These are phyloP conservation scores for Microctonus brassicae DNA, from an alignment of 2,888 invertebrate species.

Conservation along the genomic window DNA sequence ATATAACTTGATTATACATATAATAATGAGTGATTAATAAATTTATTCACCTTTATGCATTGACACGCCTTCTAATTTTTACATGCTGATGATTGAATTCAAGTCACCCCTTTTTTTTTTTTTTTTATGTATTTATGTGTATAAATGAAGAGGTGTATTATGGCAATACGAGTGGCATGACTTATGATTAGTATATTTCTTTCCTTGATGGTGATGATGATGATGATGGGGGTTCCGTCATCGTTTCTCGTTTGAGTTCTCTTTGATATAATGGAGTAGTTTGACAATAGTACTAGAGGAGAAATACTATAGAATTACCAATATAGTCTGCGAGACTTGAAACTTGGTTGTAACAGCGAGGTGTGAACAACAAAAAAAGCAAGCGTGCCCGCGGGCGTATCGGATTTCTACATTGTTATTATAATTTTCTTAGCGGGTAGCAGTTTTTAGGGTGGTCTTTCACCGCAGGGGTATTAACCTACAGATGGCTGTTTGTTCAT, in stretches of 20 bases:
- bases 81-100: not conserved
- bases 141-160: not conserved
- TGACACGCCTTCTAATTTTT: not conserved
- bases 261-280: slow-evolving; percentile 27
- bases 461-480: slow-evolving; percentile 67
- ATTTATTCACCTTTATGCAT: not conserved
- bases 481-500: slow-evolving; percentile 69
- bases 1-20: not conserved
- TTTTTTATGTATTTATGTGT: not conserved
- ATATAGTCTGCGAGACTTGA: slow-evolving; percentile 37
- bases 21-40: slow-evolving; percentile 2
- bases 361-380: slow-evolving; percentile 45
- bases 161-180: not conserved
- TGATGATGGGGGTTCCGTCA: not conserved
- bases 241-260: not conserved
- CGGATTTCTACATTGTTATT: slow-evolving; percentile 69
- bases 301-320: slow-evolving; percentile 57
- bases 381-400: slow-evolving; percentile 67
- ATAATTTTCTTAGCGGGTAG: slow-evolving; percentile 67
- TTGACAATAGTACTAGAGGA: slow-evolving; percentile 40
- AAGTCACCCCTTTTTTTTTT: slow-evolving; percentile 13
- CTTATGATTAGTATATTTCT: not conserved
- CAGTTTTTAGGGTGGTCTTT: slow-evolving; percentile 68
- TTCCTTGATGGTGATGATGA: not conserved
- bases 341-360: slow-evolving; percentile 31